A percentile compares a stretch with the other conserved stretches of the same genome.
These are phyloP conservation scores for Paramacrobiotus metropolitanus DNA, from an alignment of 1,140 invertebrate genomes.

Conservation along the genomic window DNA sequence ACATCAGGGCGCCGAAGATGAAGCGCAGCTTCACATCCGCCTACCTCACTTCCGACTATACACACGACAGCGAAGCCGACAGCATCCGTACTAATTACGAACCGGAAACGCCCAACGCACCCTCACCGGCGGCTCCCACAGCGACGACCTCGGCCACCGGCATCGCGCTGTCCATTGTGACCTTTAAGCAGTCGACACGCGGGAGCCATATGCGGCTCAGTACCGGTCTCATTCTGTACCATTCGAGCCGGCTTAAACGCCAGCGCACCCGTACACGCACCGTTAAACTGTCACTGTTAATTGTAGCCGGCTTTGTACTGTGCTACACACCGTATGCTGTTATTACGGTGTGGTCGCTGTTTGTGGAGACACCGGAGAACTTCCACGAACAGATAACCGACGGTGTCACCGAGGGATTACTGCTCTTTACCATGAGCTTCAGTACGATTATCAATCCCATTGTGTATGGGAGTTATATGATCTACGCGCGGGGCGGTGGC, in stretches of 20 bases:
- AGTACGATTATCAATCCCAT: neutral
- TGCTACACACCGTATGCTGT: constrained; percentile 71
- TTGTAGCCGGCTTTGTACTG: constrained; percentile 62
- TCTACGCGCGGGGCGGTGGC: neutral
- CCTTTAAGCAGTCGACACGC: neutral
- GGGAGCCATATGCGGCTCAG: neutral
- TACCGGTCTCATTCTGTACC: neutral
- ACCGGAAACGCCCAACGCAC: no score
- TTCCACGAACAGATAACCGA: neutral
- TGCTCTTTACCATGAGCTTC: neutral
- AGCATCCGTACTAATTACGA: neutral
- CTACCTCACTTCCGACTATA: neutral
- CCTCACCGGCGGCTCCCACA: neutral
- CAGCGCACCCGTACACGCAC: constrained; percentile 51
- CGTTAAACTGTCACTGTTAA: constrained; percentile 83
- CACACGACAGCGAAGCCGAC: neutral
- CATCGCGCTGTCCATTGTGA: neutral
- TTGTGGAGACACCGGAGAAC: neutral
- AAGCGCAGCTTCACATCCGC: neutral
- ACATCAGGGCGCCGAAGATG: neutral
- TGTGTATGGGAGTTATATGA: neutral
- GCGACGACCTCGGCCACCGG: neutral
- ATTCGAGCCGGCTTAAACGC: neutral
- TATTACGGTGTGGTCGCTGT: neutral
- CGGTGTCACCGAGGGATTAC: neutral